Evolutionary conservation across 2,797 vertebrate genomes (phyloP), one percentile per base, ranked within the genome.

Genomic region (Holocentrus rufus): DNA sequence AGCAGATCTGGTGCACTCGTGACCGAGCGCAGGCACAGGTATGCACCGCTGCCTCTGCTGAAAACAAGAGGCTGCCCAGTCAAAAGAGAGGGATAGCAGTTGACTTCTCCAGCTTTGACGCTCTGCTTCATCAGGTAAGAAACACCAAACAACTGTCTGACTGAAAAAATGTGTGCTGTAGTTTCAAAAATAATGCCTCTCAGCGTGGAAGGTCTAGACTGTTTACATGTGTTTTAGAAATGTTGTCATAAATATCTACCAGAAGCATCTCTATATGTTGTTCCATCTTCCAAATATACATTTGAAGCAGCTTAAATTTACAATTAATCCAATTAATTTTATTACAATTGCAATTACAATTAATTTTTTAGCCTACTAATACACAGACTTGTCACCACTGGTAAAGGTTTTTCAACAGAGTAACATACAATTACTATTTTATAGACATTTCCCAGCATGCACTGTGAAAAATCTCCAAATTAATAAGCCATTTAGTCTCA

Each of bases 81-180:
- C 8, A 50, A 47, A 73, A 65, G 15, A 76, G 10, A 54, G 42
- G 47, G 68, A 63, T 66, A 61, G 42, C 65, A 65, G 60, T 55
- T 68, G 17, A 76, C 62, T 18, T 46, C 31, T 75, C 34, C 44
- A 7, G 34, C 36, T 47, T 68, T 25, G 46, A 71, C 10, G 42
- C 52, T 42, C 59, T 65, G 54, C 63, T 46, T 56, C 62, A 52
- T 57, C 71, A 85, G 92, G 92, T 94, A 87, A 89, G 60, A 70
- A 47, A 25, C 63, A 39, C 53, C 15, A 34, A 34, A 27, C 25
- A 27, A 27, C 25, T 27, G 56, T 8, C 15, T 47, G 34, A 15
- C 31, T 34, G 31, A 34, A 54, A 25, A 54, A 15, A 17, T 54
- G 1, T 14, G 10, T 4, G 17, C 22, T 25, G 23, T 14, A 15